Evolutionary conservation across 1,140 invertebrate genomes (phyloP), one percentile per base, ranked within the genome.

Genomic region (Orius insidiosus): DNA sequence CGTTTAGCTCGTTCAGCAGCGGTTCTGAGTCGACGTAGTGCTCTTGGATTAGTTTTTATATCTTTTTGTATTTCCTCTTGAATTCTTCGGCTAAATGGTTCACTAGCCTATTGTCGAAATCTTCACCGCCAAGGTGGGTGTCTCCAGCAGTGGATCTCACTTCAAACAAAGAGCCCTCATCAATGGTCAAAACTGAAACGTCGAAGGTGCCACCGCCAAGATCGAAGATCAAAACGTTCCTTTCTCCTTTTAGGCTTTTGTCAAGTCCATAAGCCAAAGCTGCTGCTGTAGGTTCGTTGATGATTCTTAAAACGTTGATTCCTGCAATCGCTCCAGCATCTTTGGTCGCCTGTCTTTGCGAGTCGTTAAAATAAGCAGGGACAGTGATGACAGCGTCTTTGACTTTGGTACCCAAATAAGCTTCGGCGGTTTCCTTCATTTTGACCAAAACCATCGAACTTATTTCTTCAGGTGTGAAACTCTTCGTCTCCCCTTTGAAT

Each of bases 161-260:
- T 67, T 88, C 75, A 54, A 80, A 82, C 14, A 80, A 59, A 0
- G 77, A 77, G 5, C 86, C 88, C 62, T 90, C 84, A 50, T 83
- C 80, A 60, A 93, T 89, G 42, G 78, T 74, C 1, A 93, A 77
- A 36, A 92, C 75, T 11, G 86, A 92, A 0, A 92, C 86, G 63
- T 93, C 87, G 50, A 82, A 82, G 35, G 78, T 80, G 13, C 78
- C 78, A 37, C 78, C 78, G 5, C 79, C 79, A 24, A 82, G 63
- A 59, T 82, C 79, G 50, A 80, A 83, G 32, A 82, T 79, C 0
- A 81, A 60, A 0, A 83, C 74, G 55, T 77, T 81, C 48, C 73
- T 75, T 51, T 75, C 75, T 1, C 85, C 86, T 67, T 76, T 72
- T 1, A 71, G 67, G 60, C n/a, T 76, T 56, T 78, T 78, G 55